These are phyloP conservation scores for Lepidurus apus DNA, from an alignment of 1,140 invertebrate species.

Conservation along the genomic window DNA sequence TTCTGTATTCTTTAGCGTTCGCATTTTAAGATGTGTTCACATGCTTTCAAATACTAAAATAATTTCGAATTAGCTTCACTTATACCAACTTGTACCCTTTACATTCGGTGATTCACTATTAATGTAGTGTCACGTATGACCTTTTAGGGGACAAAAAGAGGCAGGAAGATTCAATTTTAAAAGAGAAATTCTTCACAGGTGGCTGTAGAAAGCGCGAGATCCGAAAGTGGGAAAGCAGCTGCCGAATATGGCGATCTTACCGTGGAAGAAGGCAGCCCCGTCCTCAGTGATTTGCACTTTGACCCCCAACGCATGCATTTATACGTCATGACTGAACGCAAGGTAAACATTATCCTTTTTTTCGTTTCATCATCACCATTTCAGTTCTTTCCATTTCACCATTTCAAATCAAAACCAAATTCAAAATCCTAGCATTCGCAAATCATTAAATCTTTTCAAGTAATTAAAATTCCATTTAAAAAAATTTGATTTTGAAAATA, in stretches of 20 bases:
- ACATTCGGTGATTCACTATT: no score
- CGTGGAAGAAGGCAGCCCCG: slow-evolving; percentile 70
- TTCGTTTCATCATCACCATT: no score
- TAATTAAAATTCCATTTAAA: no score
- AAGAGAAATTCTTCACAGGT: slow-evolving; percentile 54
- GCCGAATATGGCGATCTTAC: slow-evolving; percentile 79
- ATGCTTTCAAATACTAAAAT: no score
- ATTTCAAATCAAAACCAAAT: background rate
- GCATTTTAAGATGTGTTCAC: no score
- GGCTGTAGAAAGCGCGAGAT: slow-evolving; percentile 75
- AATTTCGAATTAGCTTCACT: no score
- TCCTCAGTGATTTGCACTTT: slow-evolving; percentile 85
- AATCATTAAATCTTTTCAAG: background rate
- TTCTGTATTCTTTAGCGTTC: no score
- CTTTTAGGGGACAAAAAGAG: slow-evolving; percentile 13
- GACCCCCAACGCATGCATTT: slow-evolving; percentile 79
- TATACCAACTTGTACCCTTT: no score
- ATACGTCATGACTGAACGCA: slow-evolving; percentile 87
- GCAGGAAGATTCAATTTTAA: slow-evolving; percentile 38
- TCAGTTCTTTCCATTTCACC: background rate
- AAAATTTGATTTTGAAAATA: no score
- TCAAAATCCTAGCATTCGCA: background rate
- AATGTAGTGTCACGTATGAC: background rate
- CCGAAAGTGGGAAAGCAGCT: slow-evolving; percentile 38
- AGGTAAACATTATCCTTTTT: slow-evolving; percentile 50